Percentiles rank a stretch among this genome's conserved stretches.
Conservation (phyloP, 2,797 vertebrate genomes). For the Micrastur ruficollis region DNA sequence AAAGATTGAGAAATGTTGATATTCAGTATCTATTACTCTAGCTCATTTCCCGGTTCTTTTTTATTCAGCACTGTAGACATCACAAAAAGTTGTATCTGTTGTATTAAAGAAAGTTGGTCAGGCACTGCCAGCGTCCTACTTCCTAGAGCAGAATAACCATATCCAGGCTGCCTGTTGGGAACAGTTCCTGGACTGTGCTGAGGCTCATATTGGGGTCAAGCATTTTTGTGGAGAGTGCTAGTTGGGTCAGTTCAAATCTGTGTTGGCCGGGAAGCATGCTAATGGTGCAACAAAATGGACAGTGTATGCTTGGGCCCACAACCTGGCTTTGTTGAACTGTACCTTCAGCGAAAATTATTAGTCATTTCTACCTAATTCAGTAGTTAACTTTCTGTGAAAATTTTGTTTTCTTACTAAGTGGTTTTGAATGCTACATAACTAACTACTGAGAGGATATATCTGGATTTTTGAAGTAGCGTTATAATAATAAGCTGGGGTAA, state of each 20-base stretch:
- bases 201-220: background rate
- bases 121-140: background rate
- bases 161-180: background rate
- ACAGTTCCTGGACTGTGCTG: background rate
- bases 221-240: background rate
- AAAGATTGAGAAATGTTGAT: background rate
- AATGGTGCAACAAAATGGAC: background rate
- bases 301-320: background rate
- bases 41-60: background rate
- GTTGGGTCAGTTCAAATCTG: background rate
- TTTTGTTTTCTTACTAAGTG: background rate
- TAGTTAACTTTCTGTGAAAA: background rate
- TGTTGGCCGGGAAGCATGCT: background rate
- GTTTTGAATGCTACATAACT: background rate
- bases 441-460: background rate
- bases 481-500: background rate
- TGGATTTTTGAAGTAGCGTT: background rate
- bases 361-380: background rate
- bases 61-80: background rate
- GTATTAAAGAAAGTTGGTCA: background rate
- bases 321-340: background rate
- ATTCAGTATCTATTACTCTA: background rate
- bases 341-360: background rate
- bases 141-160: background rate
- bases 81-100: background rate